Evolutionary conservation across 2,888 invertebrate genomes (phyloP).

Genomic region (Pedicia rivosa): DNA sequence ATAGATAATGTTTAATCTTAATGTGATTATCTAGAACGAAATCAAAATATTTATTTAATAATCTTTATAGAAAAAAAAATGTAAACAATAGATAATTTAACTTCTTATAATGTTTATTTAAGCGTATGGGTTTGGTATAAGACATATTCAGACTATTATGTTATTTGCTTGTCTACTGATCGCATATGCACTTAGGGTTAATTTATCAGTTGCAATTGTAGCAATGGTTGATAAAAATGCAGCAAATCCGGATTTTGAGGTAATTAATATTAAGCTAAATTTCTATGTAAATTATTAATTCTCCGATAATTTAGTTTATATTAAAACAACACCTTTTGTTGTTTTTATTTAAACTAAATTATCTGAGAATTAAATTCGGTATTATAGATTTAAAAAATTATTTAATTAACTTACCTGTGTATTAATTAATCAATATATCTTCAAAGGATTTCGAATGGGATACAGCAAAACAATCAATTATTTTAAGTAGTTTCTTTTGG

Average conservation of each 20-base stretch:
- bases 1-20: too few relatives aligned
- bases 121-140: constrained; percentile 36
- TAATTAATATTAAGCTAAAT: constrained; percentile 16
- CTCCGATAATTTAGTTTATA: too few relatives aligned
- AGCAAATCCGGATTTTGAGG: constrained; percentile 30
- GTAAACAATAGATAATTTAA: neutral
- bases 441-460: constrained; percentile 34
- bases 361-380: too few relatives aligned
- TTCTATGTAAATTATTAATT: too few relatives aligned
- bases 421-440: too few relatives aligned
- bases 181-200: constrained; percentile 44
- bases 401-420: too few relatives aligned
- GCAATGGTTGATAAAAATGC: constrained; percentile 35
- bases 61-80: too few relatives aligned
- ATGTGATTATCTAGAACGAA: too few relatives aligned
- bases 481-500: constrained; percentile 44
- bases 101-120: constrained; percentile 16
- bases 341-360: too few relatives aligned
- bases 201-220: constrained; percentile 50
- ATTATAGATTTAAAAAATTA: too few relatives aligned
- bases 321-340: too few relatives aligned
- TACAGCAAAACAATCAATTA: constrained; percentile 31
- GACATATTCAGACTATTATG: constrained; percentile 44
- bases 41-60: too few relatives aligned
- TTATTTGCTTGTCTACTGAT: constrained; percentile 42